phyloP scores from a whole-genome alignment of 2,113 vertebrate species.

The Elanoides forficatus region DNA sequence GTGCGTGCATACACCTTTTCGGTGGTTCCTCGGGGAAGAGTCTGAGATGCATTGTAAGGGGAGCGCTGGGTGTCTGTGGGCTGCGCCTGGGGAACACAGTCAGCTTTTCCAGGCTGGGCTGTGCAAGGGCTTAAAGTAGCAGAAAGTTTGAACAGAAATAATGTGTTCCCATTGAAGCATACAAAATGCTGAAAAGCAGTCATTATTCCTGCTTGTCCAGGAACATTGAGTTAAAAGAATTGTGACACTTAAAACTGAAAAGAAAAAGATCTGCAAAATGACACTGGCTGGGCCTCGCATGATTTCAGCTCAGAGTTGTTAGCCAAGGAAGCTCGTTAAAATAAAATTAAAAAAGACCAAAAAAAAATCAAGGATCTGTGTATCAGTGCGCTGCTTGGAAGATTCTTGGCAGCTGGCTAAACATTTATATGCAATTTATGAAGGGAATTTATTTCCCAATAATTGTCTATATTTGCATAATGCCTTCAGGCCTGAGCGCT shows the following conservation, averaged over 20 bases:
- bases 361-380: not conserved
- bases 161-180: not conserved
- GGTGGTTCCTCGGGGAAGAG: not conserved
- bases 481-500: not conserved
- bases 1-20: rapidly evolving
- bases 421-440: not conserved
- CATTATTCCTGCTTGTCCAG: not conserved
- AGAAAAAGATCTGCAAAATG: not conserved
- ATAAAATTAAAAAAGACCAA: not conserved
- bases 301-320: not conserved
- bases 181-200: not conserved
- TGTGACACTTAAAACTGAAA: not conserved
- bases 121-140: not conserved
- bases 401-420: not conserved
- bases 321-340: not conserved
- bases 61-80: not conserved
- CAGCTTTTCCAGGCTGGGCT: rapidly evolving
- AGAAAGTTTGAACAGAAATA: not conserved
- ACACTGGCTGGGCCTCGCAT: not conserved
- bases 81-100: not conserved
- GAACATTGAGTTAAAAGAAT: not conserved
- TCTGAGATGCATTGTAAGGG: not conserved
- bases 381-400: not conserved
- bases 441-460: not conserved
- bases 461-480: not conserved